Conservation (phyloP, 2,797 vertebrate genomes). For the Chiloscyllium punctatum region DNA sequence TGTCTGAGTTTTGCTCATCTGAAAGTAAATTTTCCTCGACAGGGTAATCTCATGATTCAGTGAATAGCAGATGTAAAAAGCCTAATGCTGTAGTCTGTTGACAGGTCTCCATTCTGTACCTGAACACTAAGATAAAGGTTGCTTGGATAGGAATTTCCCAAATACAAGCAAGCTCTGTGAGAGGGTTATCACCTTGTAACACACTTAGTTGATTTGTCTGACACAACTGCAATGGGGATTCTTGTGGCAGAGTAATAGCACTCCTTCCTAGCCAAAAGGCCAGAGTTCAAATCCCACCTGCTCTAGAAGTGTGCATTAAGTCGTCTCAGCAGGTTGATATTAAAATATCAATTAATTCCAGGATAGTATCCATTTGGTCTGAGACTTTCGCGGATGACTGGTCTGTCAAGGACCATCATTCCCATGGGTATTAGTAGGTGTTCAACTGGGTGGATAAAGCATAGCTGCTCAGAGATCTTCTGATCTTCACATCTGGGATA, state of each 20-base stretch:
- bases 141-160: background rate
- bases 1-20: too few relatives aligned
- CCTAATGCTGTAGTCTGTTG: background rate
- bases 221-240: background rate
- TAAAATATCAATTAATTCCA: too few relatives aligned
- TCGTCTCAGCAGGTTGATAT: too few relatives aligned
- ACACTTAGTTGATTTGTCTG: background rate
- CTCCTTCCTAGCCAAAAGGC: too few relatives aligned
- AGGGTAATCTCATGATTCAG: background rate
- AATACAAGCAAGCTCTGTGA: background rate
- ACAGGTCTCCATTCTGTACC: background rate
- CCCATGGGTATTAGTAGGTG: background rate
- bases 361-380: background rate
- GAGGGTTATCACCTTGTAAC: background rate
- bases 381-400: background rate
- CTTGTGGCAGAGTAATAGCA: too few relatives aligned
- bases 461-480: background rate
- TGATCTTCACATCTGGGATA: background rate
- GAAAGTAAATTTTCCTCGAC: background rate
- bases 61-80: background rate
- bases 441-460: background rate
- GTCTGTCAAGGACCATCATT: background rate
- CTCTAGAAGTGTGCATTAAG: too few relatives aligned
- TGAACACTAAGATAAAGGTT: background rate
- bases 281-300: too few relatives aligned